Conservation (phyloP, 2,888 invertebrate genomes). For the Diploptera punctata region DNA sequence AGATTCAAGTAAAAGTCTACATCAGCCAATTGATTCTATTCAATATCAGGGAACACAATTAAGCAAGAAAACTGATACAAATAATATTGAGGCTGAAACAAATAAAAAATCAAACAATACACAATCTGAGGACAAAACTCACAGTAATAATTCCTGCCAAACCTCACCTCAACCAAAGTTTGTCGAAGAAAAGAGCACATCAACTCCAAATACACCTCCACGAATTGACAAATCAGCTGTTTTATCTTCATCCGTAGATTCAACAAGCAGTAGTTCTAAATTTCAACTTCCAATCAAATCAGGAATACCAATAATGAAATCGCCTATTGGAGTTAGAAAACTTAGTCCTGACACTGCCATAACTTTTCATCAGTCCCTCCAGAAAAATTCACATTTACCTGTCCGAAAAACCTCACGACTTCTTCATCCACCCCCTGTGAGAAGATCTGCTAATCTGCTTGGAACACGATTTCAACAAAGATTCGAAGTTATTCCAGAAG, state of each 20-base stretch:
- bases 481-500: constrained; percentile 66
- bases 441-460: constrained; percentile 36
- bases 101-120: too few relatives aligned
- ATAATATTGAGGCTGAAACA: too few relatives aligned
- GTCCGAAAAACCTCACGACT: constrained; percentile 1
- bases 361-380: background rate
- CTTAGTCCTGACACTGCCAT: background rate
- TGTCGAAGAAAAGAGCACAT: background rate
- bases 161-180: background rate
- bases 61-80: too few relatives aligned
- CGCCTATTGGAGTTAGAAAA: background rate
- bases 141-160: background rate
- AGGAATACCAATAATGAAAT: constrained; percentile 36
- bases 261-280: background rate
- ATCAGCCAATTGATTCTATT: too few relatives aligned
- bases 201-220: background rate
- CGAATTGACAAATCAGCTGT: background rate
- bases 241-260: background rate
- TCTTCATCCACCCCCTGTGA: constrained; percentile 26
- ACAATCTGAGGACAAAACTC: background rate
- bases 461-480: constrained; percentile 51
- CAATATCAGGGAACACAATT: too few relatives aligned
- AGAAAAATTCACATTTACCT: constrained; percentile 29
- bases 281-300: constrained; percentile 20
- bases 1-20: too few relatives aligned